Evolutionary conservation across 2,797 vertebrate genomes (phyloP).

Genomic region (Emydoidea blandingii): DNA sequence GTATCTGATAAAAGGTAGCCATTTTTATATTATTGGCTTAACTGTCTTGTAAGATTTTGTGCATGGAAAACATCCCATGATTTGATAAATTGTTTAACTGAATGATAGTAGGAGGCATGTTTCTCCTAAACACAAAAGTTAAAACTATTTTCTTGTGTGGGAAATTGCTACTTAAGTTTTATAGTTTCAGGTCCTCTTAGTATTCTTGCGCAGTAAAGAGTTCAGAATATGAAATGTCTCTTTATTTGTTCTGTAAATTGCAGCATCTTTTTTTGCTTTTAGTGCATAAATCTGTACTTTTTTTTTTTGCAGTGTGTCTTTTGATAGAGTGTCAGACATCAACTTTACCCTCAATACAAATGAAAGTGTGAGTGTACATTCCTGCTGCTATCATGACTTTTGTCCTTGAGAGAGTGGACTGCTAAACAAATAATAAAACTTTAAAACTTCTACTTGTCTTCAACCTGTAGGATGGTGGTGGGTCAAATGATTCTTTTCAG

Average conservation of each 20-base stretch:
- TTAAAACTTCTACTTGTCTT: background rate
- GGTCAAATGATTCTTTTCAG: background rate
- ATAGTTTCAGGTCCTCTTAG: background rate
- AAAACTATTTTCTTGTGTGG: background rate
- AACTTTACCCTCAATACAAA: slow-evolving; percentile 99
- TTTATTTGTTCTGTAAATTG: background rate
- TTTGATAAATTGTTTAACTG: background rate
- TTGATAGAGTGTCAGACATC: slow-evolving; percentile 99
- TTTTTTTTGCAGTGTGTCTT: slow-evolving; percentile 91
- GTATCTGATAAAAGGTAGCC: background rate
- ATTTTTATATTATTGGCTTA: background rate
- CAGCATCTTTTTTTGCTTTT: slow-evolving; percentile 9
- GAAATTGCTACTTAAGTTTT: background rate
- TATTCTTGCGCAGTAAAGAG: background rate
- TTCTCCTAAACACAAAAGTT: background rate
- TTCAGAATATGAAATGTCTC: background rate
- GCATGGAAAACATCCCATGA: background rate
- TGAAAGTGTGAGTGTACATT: slow-evolving; percentile 94
- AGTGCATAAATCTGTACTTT: slow-evolving; percentile 24
- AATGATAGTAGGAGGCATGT: background rate
- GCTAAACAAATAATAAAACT: background rate
- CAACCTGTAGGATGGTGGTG: accelerated
- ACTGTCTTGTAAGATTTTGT: background rate
- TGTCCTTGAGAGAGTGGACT: background rate
- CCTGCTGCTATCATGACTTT: background rate